Evolutionary conservation across 2,797 vertebrate genomes (phyloP), one percentile per base, ranked within the genome.

Genomic region (Hyperoplus lanceolatus): DNA sequence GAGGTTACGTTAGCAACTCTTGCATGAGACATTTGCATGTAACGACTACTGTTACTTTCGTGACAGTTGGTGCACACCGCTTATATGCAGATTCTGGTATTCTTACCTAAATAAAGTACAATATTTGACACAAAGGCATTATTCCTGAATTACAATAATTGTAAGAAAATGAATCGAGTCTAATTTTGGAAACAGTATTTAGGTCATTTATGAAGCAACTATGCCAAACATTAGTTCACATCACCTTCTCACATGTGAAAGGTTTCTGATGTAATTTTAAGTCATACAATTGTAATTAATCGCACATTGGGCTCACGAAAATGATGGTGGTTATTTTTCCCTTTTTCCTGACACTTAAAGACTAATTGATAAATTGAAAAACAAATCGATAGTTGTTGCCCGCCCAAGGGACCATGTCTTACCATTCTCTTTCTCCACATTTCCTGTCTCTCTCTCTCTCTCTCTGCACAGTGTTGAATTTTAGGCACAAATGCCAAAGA

Each of bases 1-100:
- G 45, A 71, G 18, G 64, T 65, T 36, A 29, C 29, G 12, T 21
- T 4, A 18, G 49, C 59, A 59, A 36, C 73, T 56, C 43, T 45
- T 49, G 45, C 53, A 6, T 9, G 13, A 53, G 51, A 48, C 8
- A 49, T 36, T 59, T 0, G 41, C 18, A n/a, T 65, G 46, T 45
- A 49, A 51, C 0, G 69, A 45, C 21, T 36, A 16, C 39, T 63
- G 57, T 55, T 29, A 29, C 29, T 29, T 2, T 29, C 2, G 29
- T 29, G 49, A 59, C 49, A 13, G 63, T 60, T 15, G 1, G 10
- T 18, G 18, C 45, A 49, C 51, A 49, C 12, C 12, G 21, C 60
- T 16, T 45, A 29, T 42, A 45, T 43, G 1, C 18, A 3, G 39
- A 70, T 8, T 8, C 8, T 42, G 39, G 15, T 4, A 58, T 49